These are phyloP conservation scores for Hirudinaria manillensis DNA, from an alignment of 2,888 invertebrate genomes.

Conservation along the genomic window DNA sequence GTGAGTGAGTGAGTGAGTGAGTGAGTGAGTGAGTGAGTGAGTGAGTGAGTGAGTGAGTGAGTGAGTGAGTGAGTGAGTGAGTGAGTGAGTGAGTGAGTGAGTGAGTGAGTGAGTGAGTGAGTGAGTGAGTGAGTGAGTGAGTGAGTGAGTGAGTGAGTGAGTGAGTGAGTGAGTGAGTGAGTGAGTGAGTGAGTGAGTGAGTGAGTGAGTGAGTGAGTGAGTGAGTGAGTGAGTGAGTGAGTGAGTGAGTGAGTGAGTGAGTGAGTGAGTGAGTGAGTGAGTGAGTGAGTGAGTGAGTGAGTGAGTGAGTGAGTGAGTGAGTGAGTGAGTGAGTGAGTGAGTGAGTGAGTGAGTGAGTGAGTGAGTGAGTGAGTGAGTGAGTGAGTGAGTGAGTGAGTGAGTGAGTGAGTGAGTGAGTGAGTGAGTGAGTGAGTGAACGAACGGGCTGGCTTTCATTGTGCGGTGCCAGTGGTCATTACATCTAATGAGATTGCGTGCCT, in stretches of 20 bases:
- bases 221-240: constrained; percentile 20
- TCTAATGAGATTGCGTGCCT: neutral
- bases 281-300: constrained; percentile 26
- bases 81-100: neutral
- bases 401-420: constrained; percentile 20
- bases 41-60: neutral
- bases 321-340: constrained; percentile 22
- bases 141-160: neutral
- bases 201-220: neutral
- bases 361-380: constrained; percentile 22
- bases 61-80: neutral
- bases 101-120: constrained; percentile 1
- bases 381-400: constrained; percentile 20
- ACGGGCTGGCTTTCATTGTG: neutral
- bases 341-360: constrained; percentile 24
- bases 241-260: constrained; percentile 27
- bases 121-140: neutral
- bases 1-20: neutral
- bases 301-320: constrained; percentile 26
- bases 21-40: neutral
- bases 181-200: neutral
- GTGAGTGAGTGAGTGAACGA: constrained; percentile 18
- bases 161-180: neutral
- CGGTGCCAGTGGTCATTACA: neutral
- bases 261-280: constrained; percentile 27